Evolutionary conservation across 2,797 vertebrate species (phyloP).

Genomic region (Phataginus tetradactyla): DNA sequence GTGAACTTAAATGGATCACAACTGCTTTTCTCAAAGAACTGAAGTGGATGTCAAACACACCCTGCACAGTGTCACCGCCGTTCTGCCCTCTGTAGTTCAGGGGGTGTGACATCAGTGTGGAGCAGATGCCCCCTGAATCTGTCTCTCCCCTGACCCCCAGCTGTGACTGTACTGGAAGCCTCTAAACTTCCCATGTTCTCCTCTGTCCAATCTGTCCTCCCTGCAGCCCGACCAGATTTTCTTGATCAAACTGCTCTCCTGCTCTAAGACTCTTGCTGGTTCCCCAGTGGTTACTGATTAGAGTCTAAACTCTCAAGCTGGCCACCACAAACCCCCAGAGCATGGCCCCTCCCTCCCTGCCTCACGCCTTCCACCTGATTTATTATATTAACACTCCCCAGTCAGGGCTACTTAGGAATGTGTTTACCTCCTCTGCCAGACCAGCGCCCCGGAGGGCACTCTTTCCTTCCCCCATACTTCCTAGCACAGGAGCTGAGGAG

Average conservation of each 20-base stretch:
- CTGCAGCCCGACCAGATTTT: neutral
- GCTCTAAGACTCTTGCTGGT: neutral
- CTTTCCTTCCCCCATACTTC: neutral
- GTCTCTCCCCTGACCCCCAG: neutral
- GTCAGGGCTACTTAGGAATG: neutral
- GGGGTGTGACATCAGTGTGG: fast-evolving
- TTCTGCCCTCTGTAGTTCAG: neutral
- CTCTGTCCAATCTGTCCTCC: neutral
- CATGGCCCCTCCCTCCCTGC: neutral
- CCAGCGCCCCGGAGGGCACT: neutral
- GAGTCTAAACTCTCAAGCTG: neutral
- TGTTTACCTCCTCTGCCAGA: neutral
- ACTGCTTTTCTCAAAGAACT: neutral
- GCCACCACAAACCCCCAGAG: neutral
- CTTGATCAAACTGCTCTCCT: neutral
- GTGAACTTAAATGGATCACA: neutral
- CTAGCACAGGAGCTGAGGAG: neutral
- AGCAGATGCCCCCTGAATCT: neutral
- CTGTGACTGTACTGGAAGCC: neutral
- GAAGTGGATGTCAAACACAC: neutral
- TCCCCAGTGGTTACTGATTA: neutral
- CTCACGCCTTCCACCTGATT: neutral
- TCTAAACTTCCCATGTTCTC: neutral
- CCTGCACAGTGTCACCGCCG: fast-evolving
- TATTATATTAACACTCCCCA: neutral